Conservation (phyloP, 2,888 invertebrate genomes). For the Nephrotoma guestfalica region DNA sequence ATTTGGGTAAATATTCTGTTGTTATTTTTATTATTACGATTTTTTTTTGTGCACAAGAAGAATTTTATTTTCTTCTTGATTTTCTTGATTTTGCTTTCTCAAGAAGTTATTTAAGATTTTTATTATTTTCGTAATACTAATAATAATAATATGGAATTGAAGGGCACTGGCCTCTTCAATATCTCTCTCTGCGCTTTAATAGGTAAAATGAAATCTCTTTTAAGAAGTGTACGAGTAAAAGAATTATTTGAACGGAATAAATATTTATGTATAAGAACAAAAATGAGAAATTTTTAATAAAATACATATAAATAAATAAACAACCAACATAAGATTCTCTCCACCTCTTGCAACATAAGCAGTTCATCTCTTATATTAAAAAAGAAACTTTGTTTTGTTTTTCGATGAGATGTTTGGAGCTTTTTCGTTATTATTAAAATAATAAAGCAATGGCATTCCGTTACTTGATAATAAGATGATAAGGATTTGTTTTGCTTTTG, state of each 20-base stretch:
- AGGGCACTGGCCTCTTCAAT: slow-evolving; percentile 2
- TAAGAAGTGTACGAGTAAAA: not conserved
- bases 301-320: not conserved
- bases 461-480: not conserved
- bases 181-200: not conserved
- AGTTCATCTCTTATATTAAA: not conserved
- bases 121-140: not conserved
- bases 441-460: not conserved
- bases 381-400: not conserved
- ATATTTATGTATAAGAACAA: not conserved
- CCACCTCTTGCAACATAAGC: not conserved
- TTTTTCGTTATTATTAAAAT: not conserved
- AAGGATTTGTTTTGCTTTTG: not conserved
- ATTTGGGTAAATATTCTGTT: not conserved
- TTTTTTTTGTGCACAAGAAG: not conserved
- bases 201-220: not conserved
- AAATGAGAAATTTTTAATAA: not conserved
- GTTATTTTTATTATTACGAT: not conserved
- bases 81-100: not conserved
- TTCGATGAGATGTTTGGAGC: not conserved
- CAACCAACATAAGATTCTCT: not conserved
- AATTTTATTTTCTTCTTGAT: not conserved
- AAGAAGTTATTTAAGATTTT: not conserved
- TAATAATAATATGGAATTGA: not conserved
- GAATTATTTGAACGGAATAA: not conserved